phyloP scores from a whole-genome alignment of 2,113 vertebrate species.

The Ageneiosus marmoratus region DNA sequence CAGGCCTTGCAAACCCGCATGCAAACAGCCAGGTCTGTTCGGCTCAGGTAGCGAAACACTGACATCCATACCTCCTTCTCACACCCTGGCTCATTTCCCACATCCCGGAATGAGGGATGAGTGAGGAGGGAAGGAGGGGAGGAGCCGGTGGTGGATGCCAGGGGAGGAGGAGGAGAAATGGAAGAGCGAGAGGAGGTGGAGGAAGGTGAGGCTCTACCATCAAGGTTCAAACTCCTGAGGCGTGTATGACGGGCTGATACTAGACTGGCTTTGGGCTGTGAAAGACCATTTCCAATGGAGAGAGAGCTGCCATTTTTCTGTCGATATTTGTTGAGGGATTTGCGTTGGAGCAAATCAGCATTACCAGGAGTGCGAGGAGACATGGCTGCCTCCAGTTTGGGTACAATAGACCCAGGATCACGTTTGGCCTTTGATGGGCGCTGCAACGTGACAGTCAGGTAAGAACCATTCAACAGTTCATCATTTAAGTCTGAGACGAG shows the following conservation, averaged over 20 bases:
- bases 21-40: constrained; percentile 90
- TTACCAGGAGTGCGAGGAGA: constrained; percentile 62
- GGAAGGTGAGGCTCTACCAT: constrained; percentile 51
- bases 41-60: constrained; percentile 88
- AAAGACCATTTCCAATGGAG: constrained; percentile 66
- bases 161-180: constrained; percentile 47
- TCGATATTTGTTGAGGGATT: constrained; percentile 79
- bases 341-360: constrained; percentile 75
- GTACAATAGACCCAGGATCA: constrained; percentile 89
- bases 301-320: constrained; percentile 56
- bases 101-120: constrained; percentile 71
- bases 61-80: constrained; percentile 97
- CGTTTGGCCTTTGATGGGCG: constrained; percentile 83
- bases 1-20: constrained; percentile 98
- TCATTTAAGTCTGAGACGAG: constrained; percentile 76
- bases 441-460: constrained; percentile 93
- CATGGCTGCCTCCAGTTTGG: constrained; percentile 92
- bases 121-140: constrained; percentile 66
- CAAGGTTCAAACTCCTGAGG: constrained; percentile 53
- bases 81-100: constrained; percentile 69
- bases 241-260: constrained; percentile 56
- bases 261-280: constrained; percentile 59
- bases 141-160: constrained; percentile 38
- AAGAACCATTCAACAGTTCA: constrained; percentile 81
- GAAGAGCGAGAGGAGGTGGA: constrained; percentile 69